These are phyloP conservation scores for Struthidea cinerea DNA, from an alignment of 2,113 vertebrate species.

Conservation along the genomic window DNA sequence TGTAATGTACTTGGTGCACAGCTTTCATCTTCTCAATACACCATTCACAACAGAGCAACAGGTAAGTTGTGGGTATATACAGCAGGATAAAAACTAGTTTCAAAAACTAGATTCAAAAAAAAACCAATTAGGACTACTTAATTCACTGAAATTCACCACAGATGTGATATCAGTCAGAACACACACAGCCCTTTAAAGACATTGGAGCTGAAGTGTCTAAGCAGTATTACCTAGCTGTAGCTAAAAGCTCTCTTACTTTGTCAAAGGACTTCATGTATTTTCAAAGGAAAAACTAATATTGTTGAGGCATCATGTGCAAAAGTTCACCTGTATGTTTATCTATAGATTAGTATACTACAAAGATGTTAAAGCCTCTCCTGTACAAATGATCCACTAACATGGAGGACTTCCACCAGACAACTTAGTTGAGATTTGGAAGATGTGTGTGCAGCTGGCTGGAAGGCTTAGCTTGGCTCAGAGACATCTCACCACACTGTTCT, in stretches of 20 bases:
- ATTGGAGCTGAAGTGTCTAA: neutral
- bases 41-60: neutral
- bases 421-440: neutral
- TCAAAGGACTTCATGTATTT: neutral
- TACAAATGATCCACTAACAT: neutral
- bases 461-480: neutral
- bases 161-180: neutral
- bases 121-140: neutral
- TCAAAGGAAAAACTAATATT: neutral
- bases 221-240: neutral
- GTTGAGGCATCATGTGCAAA: neutral
- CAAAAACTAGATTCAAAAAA: neutral
- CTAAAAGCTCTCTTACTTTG: neutral
- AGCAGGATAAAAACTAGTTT: neutral
- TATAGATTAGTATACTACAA: neutral
- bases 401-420: neutral
- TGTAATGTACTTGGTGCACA: neutral
- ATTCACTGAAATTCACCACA: neutral
- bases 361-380: neutral
- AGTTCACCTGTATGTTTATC: neutral
- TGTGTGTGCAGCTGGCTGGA: too few species aligned
- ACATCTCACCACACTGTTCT: neutral
- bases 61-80: fast-evolving
- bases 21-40: neutral
- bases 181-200: neutral